Evolutionary conservation across 2,888 invertebrate species (phyloP), one percentile per base, ranked within the genome.

Genomic region (Zygogramma bicolorata): DNA sequence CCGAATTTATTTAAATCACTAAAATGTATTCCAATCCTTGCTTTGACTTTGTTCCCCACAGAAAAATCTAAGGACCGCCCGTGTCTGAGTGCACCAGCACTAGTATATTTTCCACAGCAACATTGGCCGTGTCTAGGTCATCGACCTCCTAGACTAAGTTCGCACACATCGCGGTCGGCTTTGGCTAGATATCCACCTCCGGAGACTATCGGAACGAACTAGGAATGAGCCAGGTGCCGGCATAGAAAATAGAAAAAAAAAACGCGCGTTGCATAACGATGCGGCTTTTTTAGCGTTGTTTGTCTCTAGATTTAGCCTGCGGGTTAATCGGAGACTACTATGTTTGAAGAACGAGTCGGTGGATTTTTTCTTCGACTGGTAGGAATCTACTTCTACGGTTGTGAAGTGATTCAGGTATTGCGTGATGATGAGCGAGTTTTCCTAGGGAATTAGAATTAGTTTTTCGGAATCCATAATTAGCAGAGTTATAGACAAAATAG

Each of bases 81-180:
- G 5, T 53, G 53, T 42, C 27, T n/a, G 22, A 53, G n/a, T 25
- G 1, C 25, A 25, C 53, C 53, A 53, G 25, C n/a, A n/a, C n/a
- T n/a, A 53, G 53, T 53, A 25, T 53, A 53, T 53, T 46, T 18
- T 53, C 53, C 25, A 63, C 78, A 77, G 80, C 76, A 77, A 78
- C 79, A 78, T 77, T 77, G 80, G 77, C 78, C 77, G 74, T 70
- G 72, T 70, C 76, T n/a, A n/a, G 81, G 78, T 81, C 79, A 75
- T 75, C 71, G 80, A 80, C 78, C 81, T 79, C 79, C 76, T 78
- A 79, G 79, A 71, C 78, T 74, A 81, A 80, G 81, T 81, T 81
- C 79, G 80, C 81, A 77, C 79, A 78, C 77, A 75, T 76, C 74
- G 72, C 67, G 65, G 71, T 71, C 61, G 65, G 72, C 65, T 62